phyloP scores from a whole-genome alignment of 2,797 vertebrate genomes.

The Fistularia tabacaria region DNA sequence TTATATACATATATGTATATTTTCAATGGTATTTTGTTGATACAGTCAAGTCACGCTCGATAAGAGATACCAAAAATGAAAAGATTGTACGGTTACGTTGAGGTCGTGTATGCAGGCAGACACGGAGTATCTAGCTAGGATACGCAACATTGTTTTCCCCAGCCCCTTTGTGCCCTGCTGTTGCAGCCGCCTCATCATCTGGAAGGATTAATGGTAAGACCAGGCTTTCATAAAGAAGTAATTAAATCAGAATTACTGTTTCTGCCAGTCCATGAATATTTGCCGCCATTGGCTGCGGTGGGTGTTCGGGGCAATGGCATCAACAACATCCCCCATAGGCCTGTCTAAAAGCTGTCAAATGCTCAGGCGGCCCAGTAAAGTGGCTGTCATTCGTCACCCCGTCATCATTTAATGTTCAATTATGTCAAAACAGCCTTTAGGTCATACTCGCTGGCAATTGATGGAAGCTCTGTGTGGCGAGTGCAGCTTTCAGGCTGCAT shows the following conservation, averaged over 20 bases:
- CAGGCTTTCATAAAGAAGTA: slow-evolving; percentile 19
- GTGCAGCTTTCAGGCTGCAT: slow-evolving; percentile 57
- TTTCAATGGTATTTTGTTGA: too few relatives aligned
- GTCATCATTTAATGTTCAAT: slow-evolving; percentile 70
- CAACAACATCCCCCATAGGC: slow-evolving; percentile 33
- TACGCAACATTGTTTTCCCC: too few relatives aligned
- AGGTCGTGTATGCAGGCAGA: too few relatives aligned
- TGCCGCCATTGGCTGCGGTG: slow-evolving; percentile 7
- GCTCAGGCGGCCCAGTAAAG: slow-evolving; percentile 48
- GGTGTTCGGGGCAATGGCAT: slow-evolving; percentile 28
- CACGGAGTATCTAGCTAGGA: too few relatives aligned
- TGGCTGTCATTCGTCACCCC: slow-evolving; percentile 60
- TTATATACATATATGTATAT: too few relatives aligned
- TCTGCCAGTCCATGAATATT: not conserved
- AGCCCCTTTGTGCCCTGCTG: not conserved
- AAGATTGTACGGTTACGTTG: too few relatives aligned
- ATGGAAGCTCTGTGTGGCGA: slow-evolving; percentile 54
- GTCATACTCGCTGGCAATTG: slow-evolving; percentile 57
- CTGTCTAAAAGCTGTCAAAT: slow-evolving; percentile 56
- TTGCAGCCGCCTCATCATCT: not conserved
- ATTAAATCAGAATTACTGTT: slow-evolving; percentile 27
- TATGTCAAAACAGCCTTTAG: slow-evolving; percentile 69
- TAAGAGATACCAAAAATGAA: too few relatives aligned
- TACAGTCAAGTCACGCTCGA: too few relatives aligned
- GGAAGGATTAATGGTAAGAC: slow-evolving; percentile 5